Evolutionary conservation across 2,113 vertebrate species (phyloP), one percentile per base, ranked within the genome.

Genomic region (Lontra canadensis): DNA sequence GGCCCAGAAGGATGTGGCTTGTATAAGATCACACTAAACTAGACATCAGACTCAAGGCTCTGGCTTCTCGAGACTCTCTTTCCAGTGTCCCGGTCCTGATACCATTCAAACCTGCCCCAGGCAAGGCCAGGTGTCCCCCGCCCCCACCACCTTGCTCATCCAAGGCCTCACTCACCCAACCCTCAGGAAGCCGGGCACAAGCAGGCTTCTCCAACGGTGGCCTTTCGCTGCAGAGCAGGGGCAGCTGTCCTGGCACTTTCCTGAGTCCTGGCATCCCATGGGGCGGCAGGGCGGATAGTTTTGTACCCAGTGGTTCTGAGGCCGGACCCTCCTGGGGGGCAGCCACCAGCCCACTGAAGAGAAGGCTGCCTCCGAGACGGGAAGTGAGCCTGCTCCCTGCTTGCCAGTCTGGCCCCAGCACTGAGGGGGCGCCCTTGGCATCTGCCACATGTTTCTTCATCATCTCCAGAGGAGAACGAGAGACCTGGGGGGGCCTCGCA

Each of bases 281-380:
- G 23, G 65, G 81, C 0, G 9, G 87, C 82, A 97, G 84, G 79
- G 84, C 36, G 0, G 96, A 93, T 3, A 95, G 47, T 73, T 97
- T 98, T 59, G 95, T 57, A 14, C 96, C 97, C 69, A 97, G 96
- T 3, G 88, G 82, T 49, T 97, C 84, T 14, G 52, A 74, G 26
- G 90, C 8, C 13, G 98, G 26, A 0, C 80, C 65, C 0, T 97
- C 78, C 97, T 90, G 90, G 21, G 10, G 3, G 0, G 84, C 36
- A 76, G 80, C 57, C 29, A 95, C 26, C 94, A 97, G 39, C 96
- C 94, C 98, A 31, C 99, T 97, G 63, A 99, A 99, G 92, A 99
- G 98, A 89, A 99, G 36, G 7, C 99, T 99, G 97, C 98, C 99
- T 81, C 99, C 99, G 25, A 99, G 98, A 3, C 99, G 99, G 0